Conservation (phyloP, 2,797 vertebrate species). For the Rhincodon typus region DNA sequence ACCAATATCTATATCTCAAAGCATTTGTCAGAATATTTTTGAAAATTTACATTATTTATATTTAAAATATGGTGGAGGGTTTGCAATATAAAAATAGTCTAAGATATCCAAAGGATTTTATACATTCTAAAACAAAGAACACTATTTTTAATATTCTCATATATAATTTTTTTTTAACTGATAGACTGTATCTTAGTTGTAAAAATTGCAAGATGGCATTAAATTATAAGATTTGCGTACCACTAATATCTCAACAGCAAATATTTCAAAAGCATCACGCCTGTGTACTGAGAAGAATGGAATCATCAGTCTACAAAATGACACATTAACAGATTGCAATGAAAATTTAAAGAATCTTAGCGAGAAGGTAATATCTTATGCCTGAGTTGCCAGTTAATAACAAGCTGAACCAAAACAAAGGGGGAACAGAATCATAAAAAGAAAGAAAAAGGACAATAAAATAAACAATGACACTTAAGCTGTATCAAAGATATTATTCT, state of each 20-base stretch:
- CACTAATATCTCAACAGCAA: conserved; percentile 44
- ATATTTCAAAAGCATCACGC: conserved; percentile 41
- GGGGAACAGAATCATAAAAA: not conserved
- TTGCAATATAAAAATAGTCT: not conserved
- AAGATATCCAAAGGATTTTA: not conserved
- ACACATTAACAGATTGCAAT: conserved; percentile 39
- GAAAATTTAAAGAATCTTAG: conserved; percentile 45
- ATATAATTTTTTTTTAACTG: not conserved
- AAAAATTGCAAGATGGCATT: not conserved
- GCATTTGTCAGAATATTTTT: not conserved
- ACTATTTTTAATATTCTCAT: not conserved
- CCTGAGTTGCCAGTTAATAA: not conserved
- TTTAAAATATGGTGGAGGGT: no score
- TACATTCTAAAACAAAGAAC: not conserved
- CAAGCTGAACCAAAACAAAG: conserved; percentile 34
- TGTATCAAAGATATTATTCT: not conserved
- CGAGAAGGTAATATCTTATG: conserved; percentile 43
- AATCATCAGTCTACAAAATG: conserved; percentile 34
- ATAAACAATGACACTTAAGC: not conserved
- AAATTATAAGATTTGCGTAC: conserved; percentile 37
- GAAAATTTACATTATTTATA: not conserved
- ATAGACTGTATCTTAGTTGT: no score
- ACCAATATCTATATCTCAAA: not conserved
- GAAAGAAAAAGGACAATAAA: not conserved
- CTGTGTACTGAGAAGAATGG: conserved; percentile 41